Conservation (phyloP, 2,888 invertebrate species). For the Brenthis hecate region DNA sequence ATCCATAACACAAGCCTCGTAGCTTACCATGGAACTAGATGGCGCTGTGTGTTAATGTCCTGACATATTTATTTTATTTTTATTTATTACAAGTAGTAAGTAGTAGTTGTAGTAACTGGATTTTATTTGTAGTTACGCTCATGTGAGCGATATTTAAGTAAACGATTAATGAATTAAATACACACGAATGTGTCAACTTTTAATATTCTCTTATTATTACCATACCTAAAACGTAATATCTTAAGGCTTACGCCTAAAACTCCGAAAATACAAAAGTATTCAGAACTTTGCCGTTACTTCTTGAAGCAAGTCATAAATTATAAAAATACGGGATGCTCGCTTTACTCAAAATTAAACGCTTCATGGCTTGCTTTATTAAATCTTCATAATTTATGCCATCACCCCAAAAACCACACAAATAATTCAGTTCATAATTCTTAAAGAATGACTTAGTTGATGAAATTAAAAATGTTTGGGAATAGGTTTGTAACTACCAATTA, state of each 20-base stretch:
- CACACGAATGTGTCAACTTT: too few species aligned
- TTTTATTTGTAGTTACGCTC: too few species aligned
- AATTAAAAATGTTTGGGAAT: neutral
- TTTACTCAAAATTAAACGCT: conserved; percentile 19
- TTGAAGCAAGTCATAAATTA: conserved; percentile 19
- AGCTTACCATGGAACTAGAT: too few species aligned
- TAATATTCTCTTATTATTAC: neutral
- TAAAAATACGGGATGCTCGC: conserved; percentile 8
- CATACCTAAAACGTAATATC: neutral
- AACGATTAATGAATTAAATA: too few species aligned
- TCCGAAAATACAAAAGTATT: conserved; percentile 3
- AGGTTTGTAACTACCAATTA: neutral
- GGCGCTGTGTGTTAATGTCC: too few species aligned
- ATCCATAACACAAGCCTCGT: too few species aligned
- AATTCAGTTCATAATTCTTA: neutral
- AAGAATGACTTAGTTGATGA: neutral
- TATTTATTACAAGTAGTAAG: too few species aligned
- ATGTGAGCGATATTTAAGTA: too few species aligned
- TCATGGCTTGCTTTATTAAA: conserved; percentile 28
- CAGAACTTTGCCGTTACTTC: conserved; percentile 9
- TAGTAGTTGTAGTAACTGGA: too few species aligned
- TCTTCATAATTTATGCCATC: conserved; percentile 21
- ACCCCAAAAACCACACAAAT: neutral
- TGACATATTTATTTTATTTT: too few species aligned
- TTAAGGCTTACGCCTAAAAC: neutral